Evolutionary conservation across 1,140 invertebrate genomes (phyloP).

Genomic region (Listronotus oregonensis): DNA sequence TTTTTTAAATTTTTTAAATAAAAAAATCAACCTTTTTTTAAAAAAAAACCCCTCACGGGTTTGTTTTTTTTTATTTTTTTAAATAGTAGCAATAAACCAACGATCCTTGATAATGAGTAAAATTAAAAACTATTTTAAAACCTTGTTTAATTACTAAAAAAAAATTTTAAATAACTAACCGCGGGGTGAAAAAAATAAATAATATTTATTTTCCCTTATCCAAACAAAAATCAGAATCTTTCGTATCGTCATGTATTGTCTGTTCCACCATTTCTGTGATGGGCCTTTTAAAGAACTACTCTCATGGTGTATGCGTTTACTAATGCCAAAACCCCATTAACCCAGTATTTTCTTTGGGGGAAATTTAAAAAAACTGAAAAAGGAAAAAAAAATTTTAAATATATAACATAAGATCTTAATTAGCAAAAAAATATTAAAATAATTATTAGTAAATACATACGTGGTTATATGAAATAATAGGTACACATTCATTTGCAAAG

Average conservation of each 20-base stretch:
- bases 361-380: constrained; percentile 66
- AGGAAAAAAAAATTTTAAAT: constrained; percentile 20
- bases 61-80: too few species aligned
- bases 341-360: constrained; percentile 79
- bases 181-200: constrained; percentile 15
- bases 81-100: too few species aligned
- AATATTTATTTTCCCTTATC: constrained; percentile 22
- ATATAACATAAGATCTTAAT: not conserved
- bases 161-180: constrained; percentile 24
- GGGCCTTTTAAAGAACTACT: constrained; percentile 83
- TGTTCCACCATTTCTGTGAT: constrained; percentile 84
- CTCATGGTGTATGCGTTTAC: constrained; percentile 90
- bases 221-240: constrained; percentile 28
- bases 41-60: too few species aligned
- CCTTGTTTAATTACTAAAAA: too few species aligned
- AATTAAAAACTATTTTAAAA: too few species aligned
- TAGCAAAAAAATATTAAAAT: not conserved
- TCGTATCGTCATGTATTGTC: constrained; percentile 39
- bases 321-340: constrained; percentile 86
- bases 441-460: too few species aligned
- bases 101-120: too few species aligned
- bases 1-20: too few species aligned
- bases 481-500: too few species aligned
- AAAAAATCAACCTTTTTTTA: too few species aligned
- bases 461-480: too few species aligned